Evolutionary conservation across 1,140 invertebrate genomes (phyloP), one percentile per base, ranked within the genome.

Genomic region (Drosophila miranda): DNA sequence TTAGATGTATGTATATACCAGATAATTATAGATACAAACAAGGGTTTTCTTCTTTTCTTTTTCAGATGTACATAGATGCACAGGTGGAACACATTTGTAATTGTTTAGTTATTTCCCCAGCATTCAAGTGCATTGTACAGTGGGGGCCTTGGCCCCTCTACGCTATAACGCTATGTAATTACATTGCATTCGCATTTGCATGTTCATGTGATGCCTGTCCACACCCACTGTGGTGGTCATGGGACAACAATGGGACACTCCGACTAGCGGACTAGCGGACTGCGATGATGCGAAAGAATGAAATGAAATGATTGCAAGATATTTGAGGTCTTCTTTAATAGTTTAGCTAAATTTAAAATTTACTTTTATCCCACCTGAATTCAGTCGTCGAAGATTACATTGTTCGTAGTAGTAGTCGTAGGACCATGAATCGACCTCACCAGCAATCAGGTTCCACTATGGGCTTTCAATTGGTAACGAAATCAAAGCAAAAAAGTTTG

Each of bases 251-350:
- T 38, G 30, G 30, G 30, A 34, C 30, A 34, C 30, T 9, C 30
- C 3, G 30, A 9, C 2, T 11, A 8, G 30, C 9, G 30, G 30
- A 11, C 30, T 34, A 9, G 11, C 3, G 34, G 34, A 11, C 34
- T n/a, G n/a, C n/a, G n/a, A n/a, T n/a, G n/a, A n/a, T n/a, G n/a
- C n/a, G n/a, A n/a, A n/a, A n/a, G n/a, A n/a, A 82, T 44, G 4
- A 62, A 73, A 38, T 42, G 44, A 43, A 53, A 49, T 38, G 48
- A 50, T 55, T 67, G 58, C 62, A 19, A 50, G 56, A 58, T 62
- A 58, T 57, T 57, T 38, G 19, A 48, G 16, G 26, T 28, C 64
- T 13, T 30, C 8, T 1, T 16, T 5, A 19, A 19, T 1, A 2
- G 19, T 19, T 19, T 19, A 19, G 19, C 19, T 26, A 26, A 13